phyloP scores from a whole-genome alignment of 2,113 vertebrate genomes.

The Thryonomys swinderianus region DNA sequence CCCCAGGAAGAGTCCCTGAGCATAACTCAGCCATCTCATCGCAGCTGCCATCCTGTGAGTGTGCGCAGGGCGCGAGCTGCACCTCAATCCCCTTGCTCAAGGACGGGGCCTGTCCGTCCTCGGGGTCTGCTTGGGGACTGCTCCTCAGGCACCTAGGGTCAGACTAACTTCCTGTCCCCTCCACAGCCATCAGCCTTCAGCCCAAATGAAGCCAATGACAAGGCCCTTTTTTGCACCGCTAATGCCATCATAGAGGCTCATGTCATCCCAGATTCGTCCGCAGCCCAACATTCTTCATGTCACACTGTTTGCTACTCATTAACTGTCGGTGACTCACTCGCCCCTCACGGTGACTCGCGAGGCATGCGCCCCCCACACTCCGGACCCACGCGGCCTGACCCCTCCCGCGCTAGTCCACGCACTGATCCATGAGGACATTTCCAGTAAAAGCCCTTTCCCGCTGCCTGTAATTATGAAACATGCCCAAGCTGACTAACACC shows the following conservation, averaged over 20 bases:
- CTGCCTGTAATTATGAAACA: slow-evolving; percentile 63
- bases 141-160: background rate
- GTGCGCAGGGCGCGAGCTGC: background rate
- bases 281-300: slow-evolving; percentile 24
- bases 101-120: accelerated
- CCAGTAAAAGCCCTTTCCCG: slow-evolving; percentile 64
- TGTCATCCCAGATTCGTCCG: background rate
- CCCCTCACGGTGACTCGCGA: slow-evolving; percentile 48
- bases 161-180: background rate
- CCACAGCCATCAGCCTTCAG: background rate
- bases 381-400: background rate
- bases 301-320: background rate
- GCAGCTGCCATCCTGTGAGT: background rate
- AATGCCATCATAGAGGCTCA: background rate
- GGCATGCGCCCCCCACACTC: background rate
- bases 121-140: background rate
- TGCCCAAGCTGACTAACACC: slow-evolving; percentile 58
- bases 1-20: background rate
- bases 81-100: background rate
- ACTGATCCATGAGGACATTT: slow-evolving; percentile 65
- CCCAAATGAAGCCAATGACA: background rate
- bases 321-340: background rate
- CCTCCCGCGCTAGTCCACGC: slow-evolving; percentile 61
- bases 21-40: background rate
- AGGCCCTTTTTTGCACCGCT: background rate